Evolutionary conservation across 2,113 vertebrate species (phyloP).

Genomic region (Ailurus styani): DNA sequence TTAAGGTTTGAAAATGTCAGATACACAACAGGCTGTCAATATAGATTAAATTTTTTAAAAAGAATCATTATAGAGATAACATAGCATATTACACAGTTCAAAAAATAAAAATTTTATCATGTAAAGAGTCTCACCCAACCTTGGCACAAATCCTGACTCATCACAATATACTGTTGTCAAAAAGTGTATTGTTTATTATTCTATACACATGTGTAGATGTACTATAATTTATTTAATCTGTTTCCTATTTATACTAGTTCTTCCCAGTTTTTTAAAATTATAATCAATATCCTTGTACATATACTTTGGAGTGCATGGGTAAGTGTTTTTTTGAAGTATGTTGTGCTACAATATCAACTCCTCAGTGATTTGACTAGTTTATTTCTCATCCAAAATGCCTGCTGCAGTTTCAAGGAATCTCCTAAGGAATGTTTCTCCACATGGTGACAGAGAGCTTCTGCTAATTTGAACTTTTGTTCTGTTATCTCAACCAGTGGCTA

Average conservation of each 20-base stretch:
- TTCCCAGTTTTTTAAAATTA: not conserved
- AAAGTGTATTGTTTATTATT: not conserved
- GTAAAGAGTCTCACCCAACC: not conserved
- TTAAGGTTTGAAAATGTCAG: not conserved
- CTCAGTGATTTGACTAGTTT: not conserved
- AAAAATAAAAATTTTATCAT: not conserved
- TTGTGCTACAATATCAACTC: not conserved
- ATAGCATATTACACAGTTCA: not conserved
- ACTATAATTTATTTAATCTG: not conserved
- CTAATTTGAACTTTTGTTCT: not conserved
- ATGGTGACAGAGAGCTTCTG: not conserved
- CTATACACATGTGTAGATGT: not conserved
- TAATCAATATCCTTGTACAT: not conserved
- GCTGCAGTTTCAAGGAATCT: not conserved
- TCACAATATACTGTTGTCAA: not conserved
- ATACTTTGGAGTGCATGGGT: not conserved
- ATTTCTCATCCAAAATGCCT: not conserved
- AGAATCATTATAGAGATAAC: not conserved
- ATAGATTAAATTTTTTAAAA: not conserved
- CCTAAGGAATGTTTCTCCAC: not conserved
- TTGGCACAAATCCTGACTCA: not conserved
- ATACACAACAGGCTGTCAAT: not conserved
- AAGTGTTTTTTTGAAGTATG: not conserved
- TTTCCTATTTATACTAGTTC: not conserved
- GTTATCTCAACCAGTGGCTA: not conserved